Percentiles rank a stretch among this genome's conserved stretches.
phyloP scores from a whole-genome alignment of 2,888 invertebrate species.

The Lathronympha strigana region DNA sequence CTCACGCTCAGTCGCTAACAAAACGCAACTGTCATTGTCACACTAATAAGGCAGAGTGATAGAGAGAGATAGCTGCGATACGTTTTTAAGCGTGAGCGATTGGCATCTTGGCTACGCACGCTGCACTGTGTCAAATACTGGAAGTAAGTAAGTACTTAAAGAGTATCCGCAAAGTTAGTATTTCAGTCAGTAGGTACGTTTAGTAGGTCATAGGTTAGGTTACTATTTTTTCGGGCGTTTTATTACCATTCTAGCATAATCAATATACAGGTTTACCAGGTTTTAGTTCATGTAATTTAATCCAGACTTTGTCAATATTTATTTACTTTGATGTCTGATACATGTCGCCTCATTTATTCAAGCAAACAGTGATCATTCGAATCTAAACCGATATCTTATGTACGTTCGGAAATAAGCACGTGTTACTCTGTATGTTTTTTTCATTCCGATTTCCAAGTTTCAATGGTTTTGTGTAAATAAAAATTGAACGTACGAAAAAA shows the following conservation, averaged over 20 bases:
- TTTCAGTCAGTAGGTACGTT: too few relatives aligned
- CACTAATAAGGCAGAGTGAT: too few relatives aligned
- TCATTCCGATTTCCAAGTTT: constrained; percentile 8
- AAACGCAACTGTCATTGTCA: too few relatives aligned
- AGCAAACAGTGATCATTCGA: constrained; percentile 37
- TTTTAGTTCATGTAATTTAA: constrained; percentile 11
- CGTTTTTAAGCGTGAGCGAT: too few relatives aligned
- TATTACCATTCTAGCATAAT: background rate
- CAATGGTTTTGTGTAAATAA: background rate
- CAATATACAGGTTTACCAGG: background rate
- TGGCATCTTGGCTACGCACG: too few relatives aligned
- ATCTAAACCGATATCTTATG: constrained; percentile 11
- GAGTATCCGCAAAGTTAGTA: too few relatives aligned
- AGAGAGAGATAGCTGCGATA: too few relatives aligned
- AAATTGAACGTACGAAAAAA: background rate
- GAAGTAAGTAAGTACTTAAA: too few relatives aligned
- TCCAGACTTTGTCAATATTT: constrained; percentile 21
- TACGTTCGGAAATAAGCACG: constrained; percentile 1
- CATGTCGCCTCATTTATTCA: constrained; percentile 24
- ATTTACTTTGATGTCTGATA: constrained; percentile 33
- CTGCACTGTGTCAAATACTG: too few relatives aligned
- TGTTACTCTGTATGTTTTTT: constrained; percentile 13
- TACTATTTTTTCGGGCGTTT: too few relatives aligned
- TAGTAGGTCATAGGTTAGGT: too few relatives aligned
- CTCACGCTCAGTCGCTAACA: too few relatives aligned